Evolutionary conservation across 2,797 vertebrate species (phyloP).

Genomic region (Karalla daura): DNA sequence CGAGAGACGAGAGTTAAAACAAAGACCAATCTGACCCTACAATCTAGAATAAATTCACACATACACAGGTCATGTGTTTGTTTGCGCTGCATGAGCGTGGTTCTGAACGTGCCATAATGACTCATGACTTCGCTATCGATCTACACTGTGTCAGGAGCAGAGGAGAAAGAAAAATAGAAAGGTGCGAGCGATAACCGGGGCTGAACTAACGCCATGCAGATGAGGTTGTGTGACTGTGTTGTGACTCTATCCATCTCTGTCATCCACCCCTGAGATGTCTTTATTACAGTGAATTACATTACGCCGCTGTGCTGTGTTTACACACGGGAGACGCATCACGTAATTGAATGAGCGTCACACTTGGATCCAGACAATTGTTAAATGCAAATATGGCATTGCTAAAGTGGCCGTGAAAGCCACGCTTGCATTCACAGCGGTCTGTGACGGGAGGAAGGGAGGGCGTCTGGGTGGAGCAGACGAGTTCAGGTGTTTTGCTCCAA

Average conservation of each 20-base stretch:
- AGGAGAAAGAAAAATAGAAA: not conserved
- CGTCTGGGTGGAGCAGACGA: slow-evolving; percentile 18
- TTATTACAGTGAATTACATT: slow-evolving; percentile 58
- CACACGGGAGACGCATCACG: slow-evolving; percentile 41
- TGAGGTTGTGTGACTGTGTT: slow-evolving; percentile 21
- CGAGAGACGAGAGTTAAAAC: no score
- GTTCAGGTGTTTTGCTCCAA: slow-evolving; percentile 38
- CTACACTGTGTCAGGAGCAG: no score
- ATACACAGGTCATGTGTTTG: no score
- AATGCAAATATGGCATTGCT: slow-evolving; percentile 57
- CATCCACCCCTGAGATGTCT: slow-evolving; percentile 51
- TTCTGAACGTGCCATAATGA: no score
- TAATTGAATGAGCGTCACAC: slow-evolving; percentile 63
- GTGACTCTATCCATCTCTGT: slow-evolving; percentile 53
- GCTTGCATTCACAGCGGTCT: slow-evolving; percentile 16
- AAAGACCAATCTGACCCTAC: no score
- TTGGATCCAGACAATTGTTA: slow-evolving; percentile 51
- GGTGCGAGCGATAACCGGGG: slow-evolving; percentile 8
- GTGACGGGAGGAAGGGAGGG: slow-evolving; percentile 20
- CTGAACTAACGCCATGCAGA: slow-evolving; percentile 44
- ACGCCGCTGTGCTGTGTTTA: slow-evolving; percentile 47
- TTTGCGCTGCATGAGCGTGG: no score
- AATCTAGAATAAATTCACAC: no score
- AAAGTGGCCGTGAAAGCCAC: slow-evolving; percentile 34
- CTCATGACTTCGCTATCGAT: no score